Conservation (phyloP, 2,888 invertebrate species). For the Lasioglossum morio region DNA sequence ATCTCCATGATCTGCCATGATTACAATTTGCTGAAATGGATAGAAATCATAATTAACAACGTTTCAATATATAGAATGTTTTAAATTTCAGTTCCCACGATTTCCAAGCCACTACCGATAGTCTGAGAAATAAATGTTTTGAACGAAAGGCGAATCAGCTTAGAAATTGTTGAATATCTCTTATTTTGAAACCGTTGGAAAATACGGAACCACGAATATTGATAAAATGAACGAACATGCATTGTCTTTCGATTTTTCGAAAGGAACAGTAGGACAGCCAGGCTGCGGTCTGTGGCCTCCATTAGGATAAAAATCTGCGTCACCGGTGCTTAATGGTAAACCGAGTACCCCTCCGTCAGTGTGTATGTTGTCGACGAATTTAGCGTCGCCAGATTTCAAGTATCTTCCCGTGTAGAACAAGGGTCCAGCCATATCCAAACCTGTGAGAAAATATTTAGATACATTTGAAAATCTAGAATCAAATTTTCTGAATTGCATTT, state of each 20-base stretch:
- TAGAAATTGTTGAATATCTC: background rate
- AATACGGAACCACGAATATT: background rate
- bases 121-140: background rate
- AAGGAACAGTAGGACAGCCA: conserved; percentile 80
- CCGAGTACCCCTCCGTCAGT: conserved; percentile 85
- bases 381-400: conserved; percentile 81
- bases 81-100: background rate
- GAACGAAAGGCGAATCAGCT: background rate
- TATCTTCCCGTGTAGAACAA: conserved; percentile 83
- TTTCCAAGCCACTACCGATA: background rate
- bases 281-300: conserved; percentile 85
- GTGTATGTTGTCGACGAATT: conserved; percentile 86
- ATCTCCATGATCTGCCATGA: conserved; percentile 85
- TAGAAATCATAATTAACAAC: background rate
- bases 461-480: background rate
- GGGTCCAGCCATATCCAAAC: conserved; percentile 86
- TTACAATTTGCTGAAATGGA: conserved; percentile 85
- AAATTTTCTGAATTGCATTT: no score
- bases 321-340: conserved; percentile 76
- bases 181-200: no score
- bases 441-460: conserved; percentile 70
- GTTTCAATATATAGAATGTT: background rate
- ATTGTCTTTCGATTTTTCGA: conserved; percentile 8
- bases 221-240: background rate
- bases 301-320: conserved; percentile 86